Conservation (phyloP, 2,113 vertebrate genomes). For the Puffinus mauretanicus region DNA sequence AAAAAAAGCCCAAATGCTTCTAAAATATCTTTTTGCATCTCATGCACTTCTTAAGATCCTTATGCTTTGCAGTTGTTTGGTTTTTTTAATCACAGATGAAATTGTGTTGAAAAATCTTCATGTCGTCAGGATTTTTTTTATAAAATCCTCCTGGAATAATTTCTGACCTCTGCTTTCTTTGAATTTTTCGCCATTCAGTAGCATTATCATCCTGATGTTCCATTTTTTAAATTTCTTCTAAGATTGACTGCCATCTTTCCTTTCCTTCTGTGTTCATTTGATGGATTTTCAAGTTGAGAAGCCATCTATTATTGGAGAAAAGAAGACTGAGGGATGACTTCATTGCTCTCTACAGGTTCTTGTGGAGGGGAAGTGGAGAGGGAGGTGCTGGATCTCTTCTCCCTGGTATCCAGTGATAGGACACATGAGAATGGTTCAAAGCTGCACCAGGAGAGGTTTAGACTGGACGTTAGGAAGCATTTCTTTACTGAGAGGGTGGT, state of each 20-base stretch:
- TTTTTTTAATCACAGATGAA: not conserved
- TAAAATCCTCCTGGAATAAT: not conserved
- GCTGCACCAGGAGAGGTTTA: fast-evolving
- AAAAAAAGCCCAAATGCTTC: not conserved
- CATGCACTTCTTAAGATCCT: not conserved
- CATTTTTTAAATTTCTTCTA: not conserved
- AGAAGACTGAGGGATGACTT: not conserved
- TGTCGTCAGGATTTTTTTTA: not conserved
- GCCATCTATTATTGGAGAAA: not conserved
- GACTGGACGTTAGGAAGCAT: not conserved
- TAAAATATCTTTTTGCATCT: not conserved
- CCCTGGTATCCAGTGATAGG: no score
- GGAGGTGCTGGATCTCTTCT: not conserved
- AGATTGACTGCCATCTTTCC: not conserved
- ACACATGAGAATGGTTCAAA: not conserved
- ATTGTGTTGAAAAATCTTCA: not conserved
- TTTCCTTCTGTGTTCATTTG: not conserved
- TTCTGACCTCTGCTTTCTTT: not conserved
- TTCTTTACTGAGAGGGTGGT: not conserved
- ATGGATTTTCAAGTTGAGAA: not conserved
- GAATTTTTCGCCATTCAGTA: not conserved
- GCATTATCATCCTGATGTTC: not conserved
- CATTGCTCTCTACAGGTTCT: not conserved
- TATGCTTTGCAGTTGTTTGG: not conserved
- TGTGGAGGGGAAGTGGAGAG: not conserved